A percentile compares a stretch with the other conserved stretches of the same genome.
Evolutionary conservation across 2,888 invertebrate genomes (phyloP).

Genomic region (Mactromeris polynyma): DNA sequence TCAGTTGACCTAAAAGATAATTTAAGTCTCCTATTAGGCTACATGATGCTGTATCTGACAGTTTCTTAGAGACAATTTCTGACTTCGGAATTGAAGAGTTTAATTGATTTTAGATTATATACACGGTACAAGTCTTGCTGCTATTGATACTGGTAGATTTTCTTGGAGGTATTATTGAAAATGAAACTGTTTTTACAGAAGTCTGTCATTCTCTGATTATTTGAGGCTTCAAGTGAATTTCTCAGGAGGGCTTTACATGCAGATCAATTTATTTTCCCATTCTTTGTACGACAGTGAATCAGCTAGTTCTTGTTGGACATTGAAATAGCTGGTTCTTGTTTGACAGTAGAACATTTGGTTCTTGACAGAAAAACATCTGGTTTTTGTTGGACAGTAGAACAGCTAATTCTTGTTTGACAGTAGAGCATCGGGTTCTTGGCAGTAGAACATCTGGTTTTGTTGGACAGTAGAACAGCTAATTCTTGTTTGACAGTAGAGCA

Average conservation of each 20-base stretch:
- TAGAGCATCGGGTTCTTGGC: too few relatives aligned
- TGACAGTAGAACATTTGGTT: constrained; percentile 18
- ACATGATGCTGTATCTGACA: not conserved
- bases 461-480: too few relatives aligned
- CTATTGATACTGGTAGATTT: not conserved
- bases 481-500: too few relatives aligned
- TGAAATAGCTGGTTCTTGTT: not conserved
- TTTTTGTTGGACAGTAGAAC: too few relatives aligned
- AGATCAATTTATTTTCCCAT: constrained; percentile 25
- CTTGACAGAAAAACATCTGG: not conserved
- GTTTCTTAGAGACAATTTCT: not conserved
- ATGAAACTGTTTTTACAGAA: not conserved
- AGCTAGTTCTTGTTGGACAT: not conserved
- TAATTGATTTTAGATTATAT: constrained; percentile 21
- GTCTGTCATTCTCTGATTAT: not conserved
- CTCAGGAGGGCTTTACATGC: not conserved
- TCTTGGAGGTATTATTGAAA: constrained; percentile 12
- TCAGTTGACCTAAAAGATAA: constrained; percentile 2
- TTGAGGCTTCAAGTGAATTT: not conserved
- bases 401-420: too few relatives aligned
- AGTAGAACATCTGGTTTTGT: too few relatives aligned
- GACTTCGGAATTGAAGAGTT: not conserved
- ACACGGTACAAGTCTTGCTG: not conserved
- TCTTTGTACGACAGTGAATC: not conserved
- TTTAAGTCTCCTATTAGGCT: not conserved